These are phyloP conservation scores for Autographa gamma DNA, from an alignment of 2,888 invertebrate genomes.

Conservation along the genomic window DNA sequence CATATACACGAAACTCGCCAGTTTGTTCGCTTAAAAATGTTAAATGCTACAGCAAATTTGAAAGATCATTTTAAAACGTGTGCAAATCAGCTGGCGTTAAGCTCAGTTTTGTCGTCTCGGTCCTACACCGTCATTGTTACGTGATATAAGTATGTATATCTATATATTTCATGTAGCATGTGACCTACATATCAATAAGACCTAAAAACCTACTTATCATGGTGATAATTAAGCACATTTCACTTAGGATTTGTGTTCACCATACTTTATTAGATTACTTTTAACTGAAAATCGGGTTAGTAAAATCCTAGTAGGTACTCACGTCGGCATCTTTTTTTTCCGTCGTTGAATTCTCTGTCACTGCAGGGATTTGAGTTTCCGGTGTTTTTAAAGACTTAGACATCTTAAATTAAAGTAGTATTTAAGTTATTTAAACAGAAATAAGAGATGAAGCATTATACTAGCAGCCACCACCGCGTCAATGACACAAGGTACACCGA, in stretches of 20 bases:
- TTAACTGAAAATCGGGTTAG: neutral
- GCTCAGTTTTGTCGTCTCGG: constrained; percentile 19
- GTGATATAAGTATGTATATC: constrained; percentile 24
- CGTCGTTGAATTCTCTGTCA: constrained; percentile 73
- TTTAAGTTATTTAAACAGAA: constrained; percentile 67
- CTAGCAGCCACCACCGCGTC: constrained; percentile 64
- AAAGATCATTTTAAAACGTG: constrained; percentile 21
- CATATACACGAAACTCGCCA: neutral
- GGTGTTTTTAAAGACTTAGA: constrained; percentile 67
- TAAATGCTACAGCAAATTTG: neutral
- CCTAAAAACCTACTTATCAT: constrained; percentile 24
- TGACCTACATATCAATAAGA: constrained; percentile 54
- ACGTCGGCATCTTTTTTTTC: constrained; percentile 79
- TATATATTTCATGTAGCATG: constrained; percentile 31
- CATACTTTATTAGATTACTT: constrained; percentile 12
- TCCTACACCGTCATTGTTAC: constrained; percentile 42
- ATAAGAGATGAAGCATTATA: constrained; percentile 67
- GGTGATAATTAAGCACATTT: constrained; percentile 5
- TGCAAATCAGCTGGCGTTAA: constrained; percentile 48
- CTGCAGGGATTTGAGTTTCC: constrained; percentile 71
- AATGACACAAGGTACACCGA: constrained; percentile 64
- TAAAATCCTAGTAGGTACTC: constrained; percentile 64
- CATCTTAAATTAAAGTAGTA: constrained; percentile 63
- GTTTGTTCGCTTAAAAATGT: neutral
- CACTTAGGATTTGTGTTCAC: neutral